Base-by-base conservation (phyloP, 2,888 invertebrate genomes). In the Tanytarsus gracilentus region DNA sequence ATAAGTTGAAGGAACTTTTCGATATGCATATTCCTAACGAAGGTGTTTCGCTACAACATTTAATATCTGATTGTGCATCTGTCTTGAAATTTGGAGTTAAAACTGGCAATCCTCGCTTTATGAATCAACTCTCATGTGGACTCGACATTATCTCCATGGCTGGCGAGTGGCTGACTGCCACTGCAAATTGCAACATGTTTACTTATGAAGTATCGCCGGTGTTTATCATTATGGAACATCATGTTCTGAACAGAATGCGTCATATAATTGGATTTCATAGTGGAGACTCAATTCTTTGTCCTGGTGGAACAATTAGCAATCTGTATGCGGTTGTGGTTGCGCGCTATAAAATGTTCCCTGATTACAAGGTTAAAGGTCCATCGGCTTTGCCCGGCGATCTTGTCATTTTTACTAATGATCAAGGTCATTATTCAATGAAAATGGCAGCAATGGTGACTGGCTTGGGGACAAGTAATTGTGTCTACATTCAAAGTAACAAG, bases 81-180 rank as follows among this genome's bases (percentile, higher is more conserved):
- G 29, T 29, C 9, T 21, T 59, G 3, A 49, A 48, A 23, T 48
- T 29, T 30, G 18, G 21, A 25, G 59, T 59, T 2, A 59, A 59
- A 48, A 33, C 44, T 23, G 59, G 59, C 4, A 29, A 48, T 21
- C 48, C 30, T 5, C 48, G 26, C n/a, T 59, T 59, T 16, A 49
- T 59, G 48, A 59, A 59, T 36, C 59, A 59, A 30, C 59, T 59
- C 4, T 44, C 59, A 18, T 36, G 23, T 29, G 59, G 59, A 4
- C 21, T 59, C 8, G 59, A 59, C 18, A 16, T 59, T 14, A 18
- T 59, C 1, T 18, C 59, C 3, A 49, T 59, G 49, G 59, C 49
- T 59, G 59, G 59, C 5, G 59, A 59, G n/a, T 59, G 59, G 59
- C 25, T 59, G 4, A 48, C 48, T 11, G 30, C 48, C 3, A 48